These are phyloP conservation scores for Lepus oiostolus DNA, from an alignment of 2,797 vertebrate genomes.

Conservation along the genomic window DNA sequence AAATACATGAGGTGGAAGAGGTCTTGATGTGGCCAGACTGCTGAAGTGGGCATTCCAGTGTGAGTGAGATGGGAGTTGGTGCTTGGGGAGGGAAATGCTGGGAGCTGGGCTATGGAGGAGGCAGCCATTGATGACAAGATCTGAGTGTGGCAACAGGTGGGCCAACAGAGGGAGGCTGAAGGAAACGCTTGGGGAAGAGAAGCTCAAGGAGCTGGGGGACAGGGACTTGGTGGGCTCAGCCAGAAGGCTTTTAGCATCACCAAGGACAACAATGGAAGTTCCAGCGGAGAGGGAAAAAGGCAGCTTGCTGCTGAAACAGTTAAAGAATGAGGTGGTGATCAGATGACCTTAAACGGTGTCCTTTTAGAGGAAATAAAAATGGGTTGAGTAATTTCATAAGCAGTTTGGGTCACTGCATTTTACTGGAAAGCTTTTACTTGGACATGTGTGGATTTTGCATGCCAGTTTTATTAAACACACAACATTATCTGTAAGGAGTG, in stretches of 20 bases:
- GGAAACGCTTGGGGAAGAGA: neutral
- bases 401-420: constrained; percentile 11
- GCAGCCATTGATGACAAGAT: neutral
- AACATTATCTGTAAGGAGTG: neutral
- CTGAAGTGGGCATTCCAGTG: neutral
- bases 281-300: neutral
- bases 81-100: neutral
- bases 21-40: neutral
- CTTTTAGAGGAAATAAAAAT: constrained; percentile 49
- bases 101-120: neutral
- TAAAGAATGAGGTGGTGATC: neutral
- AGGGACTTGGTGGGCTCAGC: neutral
- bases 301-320: neutral
- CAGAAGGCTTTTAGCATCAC: neutral
- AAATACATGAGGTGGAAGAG: neutral
- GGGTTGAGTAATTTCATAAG: constrained; percentile 21
- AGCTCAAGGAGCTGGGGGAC: neutral
- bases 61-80: neutral
- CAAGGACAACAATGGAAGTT: neutral
- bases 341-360: neutral
- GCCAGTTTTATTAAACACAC: neutral
- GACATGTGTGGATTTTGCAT: neutral
- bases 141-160: neutral
- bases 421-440: neutral
- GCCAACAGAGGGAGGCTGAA: neutral